These are phyloP conservation scores for Acanthurus leucopareius DNA, from an alignment of 2,797 vertebrate species.

Conservation along the genomic window DNA sequence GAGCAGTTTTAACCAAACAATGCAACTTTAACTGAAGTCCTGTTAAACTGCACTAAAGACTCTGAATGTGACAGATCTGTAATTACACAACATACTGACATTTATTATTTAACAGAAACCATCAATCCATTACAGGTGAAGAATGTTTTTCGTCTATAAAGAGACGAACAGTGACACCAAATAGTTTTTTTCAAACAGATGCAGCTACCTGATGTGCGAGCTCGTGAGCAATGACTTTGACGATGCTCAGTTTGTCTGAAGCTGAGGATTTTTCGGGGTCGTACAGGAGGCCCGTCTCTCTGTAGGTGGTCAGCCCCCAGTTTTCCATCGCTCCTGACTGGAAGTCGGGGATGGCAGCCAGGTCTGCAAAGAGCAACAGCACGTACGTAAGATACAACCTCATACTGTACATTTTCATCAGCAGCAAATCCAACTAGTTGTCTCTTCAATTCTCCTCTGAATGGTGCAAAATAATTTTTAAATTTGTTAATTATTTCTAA, in stretches of 20 bases:
- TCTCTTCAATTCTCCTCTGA: too few relatives aligned
- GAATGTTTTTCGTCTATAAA: neutral
- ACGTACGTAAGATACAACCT: neutral
- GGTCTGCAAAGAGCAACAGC: constrained; percentile 81
- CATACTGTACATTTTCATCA: neutral
- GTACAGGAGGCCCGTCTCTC: constrained; percentile 89
- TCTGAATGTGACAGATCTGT: neutral
- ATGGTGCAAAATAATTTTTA: too few relatives aligned
- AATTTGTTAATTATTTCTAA: too few relatives aligned
- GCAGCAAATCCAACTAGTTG: too few relatives aligned
- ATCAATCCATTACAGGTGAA: neutral
- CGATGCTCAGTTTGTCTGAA: constrained; percentile 89
- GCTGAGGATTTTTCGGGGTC: constrained; percentile 88
- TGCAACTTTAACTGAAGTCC: neutral
- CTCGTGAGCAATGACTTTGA: constrained; percentile 92
- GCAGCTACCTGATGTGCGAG: constrained; percentile 91
- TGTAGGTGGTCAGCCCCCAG: constrained; percentile 94
- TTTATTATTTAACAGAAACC: neutral
- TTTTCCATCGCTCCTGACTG: constrained; percentile 96
- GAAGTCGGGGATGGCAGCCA: constrained; percentile 95
- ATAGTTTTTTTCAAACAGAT: neutral
- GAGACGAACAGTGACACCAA: neutral
- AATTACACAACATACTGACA: neutral
- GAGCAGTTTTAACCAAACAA: neutral
- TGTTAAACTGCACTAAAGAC: neutral